Base-by-base conservation (phyloP, 2,888 invertebrate genomes). In the Syritta pipiens region DNA sequence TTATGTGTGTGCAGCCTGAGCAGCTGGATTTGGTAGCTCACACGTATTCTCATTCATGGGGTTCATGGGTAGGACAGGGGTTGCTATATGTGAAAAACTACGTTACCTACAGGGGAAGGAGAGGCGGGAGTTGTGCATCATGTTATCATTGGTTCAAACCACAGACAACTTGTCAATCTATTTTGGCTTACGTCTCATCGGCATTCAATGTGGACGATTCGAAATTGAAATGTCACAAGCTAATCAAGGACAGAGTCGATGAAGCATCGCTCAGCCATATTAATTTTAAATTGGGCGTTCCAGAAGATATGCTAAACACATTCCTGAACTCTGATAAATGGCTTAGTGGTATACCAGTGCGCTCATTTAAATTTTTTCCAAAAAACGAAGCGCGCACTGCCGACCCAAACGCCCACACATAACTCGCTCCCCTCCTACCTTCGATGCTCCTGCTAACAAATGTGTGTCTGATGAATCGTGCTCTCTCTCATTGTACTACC, bases 191-290 rank as follows among this genome's bases (percentile, higher is more conserved):
- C 37, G 53, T 24, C 32, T 37, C 53, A 22, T 35, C 53, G 1
- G 14, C 53, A 53, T 37, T 37, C 32, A 37, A 53, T 37, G 22
- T 37, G 35, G 37, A 53, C 7, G n/a, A 19, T 4, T 53, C 53
- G n/a, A 37, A 53, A 20, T 7, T 53, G 14, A 37, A 35, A 20
- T 35, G 24, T 3, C 35, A 24, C 24, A 53, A 35, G 7, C 35
- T 35, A 4, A 32, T 51, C 12, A 32, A 35, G n/a, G 19, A 28
- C 14, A 28, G 17, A 28, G 28, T 9, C 6, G 37, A 37, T 37
- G 14, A 10, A 2, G 12, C 3, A 12, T 28, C 19, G 30, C 35
- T 51, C 6, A 37, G 5, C 22, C 14, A 14, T 35, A 53, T 35
- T 17, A 24, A 53, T n/a, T 22, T 53, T 35, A 22, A 53, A n/a